Percentiles rank a stretch among this genome's conserved stretches.
Conservation (phyloP, 2,888 invertebrate species). For the Drosophila limbata region DNA sequence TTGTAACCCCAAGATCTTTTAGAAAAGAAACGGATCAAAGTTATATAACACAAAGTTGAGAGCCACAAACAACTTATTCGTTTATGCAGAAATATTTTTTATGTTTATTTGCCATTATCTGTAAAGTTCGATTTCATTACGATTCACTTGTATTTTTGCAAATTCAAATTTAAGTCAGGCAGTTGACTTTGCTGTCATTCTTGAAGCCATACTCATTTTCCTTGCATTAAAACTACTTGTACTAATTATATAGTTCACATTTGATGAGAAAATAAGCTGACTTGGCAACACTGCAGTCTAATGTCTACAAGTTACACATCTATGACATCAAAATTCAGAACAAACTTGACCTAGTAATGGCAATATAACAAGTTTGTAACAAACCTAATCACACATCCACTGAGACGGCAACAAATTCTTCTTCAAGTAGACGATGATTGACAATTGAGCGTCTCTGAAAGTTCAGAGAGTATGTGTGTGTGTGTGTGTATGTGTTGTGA, state of each 20-base stretch:
- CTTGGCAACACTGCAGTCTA: neutral
- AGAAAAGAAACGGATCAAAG: neutral
- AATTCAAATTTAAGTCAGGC: neutral
- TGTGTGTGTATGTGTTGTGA: constrained; percentile 1
- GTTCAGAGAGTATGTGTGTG: constrained; percentile 1
- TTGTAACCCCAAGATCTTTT: neutral
- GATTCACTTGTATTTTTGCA: neutral
- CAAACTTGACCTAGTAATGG: constrained; percentile 61
- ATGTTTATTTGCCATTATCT: too few species aligned
- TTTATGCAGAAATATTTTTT: neutral
- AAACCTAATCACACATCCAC: constrained; percentile 45
- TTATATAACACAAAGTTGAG: neutral
- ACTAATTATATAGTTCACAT: neutral
- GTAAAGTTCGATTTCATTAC: neutral
- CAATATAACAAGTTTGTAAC: constrained; percentile 69
- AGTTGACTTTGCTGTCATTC: neutral
- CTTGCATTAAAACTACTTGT: neutral
- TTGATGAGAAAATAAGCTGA: neutral
- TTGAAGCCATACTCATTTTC: neutral
- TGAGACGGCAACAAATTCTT: constrained; percentile 18
- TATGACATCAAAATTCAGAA: constrained; percentile 25
- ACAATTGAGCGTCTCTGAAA: constrained; percentile 16
- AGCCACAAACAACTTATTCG: neutral
- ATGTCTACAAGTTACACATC: neutral
- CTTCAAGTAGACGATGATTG: constrained; percentile 40